Evolutionary conservation across 2,888 invertebrate species (phyloP), one percentile per base, ranked within the genome.

Genomic region (Phengaris arion): DNA sequence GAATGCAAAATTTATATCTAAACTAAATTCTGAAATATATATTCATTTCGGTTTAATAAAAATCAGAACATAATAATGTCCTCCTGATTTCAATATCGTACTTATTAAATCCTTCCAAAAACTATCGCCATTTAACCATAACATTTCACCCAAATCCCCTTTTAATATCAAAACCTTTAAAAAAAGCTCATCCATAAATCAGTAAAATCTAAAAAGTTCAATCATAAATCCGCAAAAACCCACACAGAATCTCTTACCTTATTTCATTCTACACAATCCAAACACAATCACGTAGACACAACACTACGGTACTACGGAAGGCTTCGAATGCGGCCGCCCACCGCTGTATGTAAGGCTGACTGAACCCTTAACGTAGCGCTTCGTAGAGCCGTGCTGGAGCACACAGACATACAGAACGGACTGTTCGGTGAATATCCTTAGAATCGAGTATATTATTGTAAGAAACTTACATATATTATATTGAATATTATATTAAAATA

Each of bases 191-290:
- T 57, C 15, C 57, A 57, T 57, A 35, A 35, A 35, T 59, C 22
- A 35, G 35, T 35, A 35, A 59, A 59, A 22, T 6, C 3, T 10
- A 22, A 59, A 59, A 22, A 59, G 9, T 59, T 59, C 59, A 10
- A 22, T 10, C 22, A 59, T 59, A 59, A 59, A 59, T 59, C 22
- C 59, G 9, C 52, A 4, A 52, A 52, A 52, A 52, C 52, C 52
- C 35, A 35, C 35, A 35, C 35, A 35, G 2, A 35, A 35, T 35
- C 0, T 35, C 57, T 57, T 59, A 59, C 59, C 59, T 59, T 59
- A 59, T 59, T 59, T 59, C 59, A 59, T 59, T 22, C 59, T 59
- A 59, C 52, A 12, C 22, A 59, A 59, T 59, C 59, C 59, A 59
- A 22, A 59, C 22, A 59, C 59, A 22, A 59, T 10, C 59, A 59